Evolutionary conservation across 2,888 invertebrate species (phyloP), one percentile per base, ranked within the genome.

Genomic region (Pyrrhia umbra): DNA sequence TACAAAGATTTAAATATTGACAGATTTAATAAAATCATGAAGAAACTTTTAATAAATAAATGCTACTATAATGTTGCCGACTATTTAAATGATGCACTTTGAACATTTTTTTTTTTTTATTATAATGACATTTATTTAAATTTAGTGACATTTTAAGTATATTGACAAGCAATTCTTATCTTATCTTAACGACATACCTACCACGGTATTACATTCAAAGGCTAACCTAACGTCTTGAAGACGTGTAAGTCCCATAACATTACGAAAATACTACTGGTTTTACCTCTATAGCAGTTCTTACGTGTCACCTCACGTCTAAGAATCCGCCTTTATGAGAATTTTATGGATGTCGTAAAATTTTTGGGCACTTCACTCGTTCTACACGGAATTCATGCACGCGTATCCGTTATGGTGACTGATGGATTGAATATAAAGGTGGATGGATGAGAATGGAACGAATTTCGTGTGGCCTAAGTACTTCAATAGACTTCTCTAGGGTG

Each of bases 291-390:
- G 42, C 40, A 34, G 34, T 47, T 42, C 50, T 34, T 58, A 50
- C 50, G 52, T 68, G 58, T 66, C 60, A 52, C 42, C 27, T 51
- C 23, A 23, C 6, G 21, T 47, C 58, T 16, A 34, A 68, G 56
- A 60, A 65, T 67, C 52, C 54, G 34, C 39, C 61, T 68, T 62
- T 56, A 71, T 65, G 62, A 45, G 50, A 51, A 63, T 79, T 82
- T 82, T 80, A 82, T 75, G 67, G 6, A 0, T 13, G 34, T 81
- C 81, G 62, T 82, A 82, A 82, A 82, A 77, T 68, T 63, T 65
- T 16, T 51, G 55, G 42, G 16, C 60, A 50, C 42, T 57, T 63
- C 46, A 20, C 56, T 66, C 68, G 40, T 68, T 46, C 62, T 55
- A 16, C 27, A 23, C 51, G 39, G 54, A 52, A 49, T 70, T 70